Conservation (phyloP, 1,140 invertebrate species). For the Temnothorax nylanderi region DNA sequence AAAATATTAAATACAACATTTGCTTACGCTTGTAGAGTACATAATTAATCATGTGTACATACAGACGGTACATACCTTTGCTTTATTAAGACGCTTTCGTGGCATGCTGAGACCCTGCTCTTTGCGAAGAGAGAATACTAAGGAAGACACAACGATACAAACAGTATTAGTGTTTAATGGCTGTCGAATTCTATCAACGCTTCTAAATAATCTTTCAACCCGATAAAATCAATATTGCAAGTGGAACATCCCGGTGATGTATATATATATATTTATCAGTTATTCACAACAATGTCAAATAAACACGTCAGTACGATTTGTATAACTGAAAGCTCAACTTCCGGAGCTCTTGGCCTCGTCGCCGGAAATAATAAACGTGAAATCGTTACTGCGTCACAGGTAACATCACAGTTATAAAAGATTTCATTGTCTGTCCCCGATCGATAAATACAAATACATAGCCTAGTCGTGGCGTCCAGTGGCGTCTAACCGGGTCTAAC, state of each 20-base stretch:
- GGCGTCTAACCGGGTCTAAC: not conserved
- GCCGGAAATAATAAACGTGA: not conserved
- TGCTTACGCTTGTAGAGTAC: not conserved
- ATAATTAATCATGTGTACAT: slow-evolving; percentile 23
- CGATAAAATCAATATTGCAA: not conserved
- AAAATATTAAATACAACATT: not conserved
- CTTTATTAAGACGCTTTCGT: slow-evolving; percentile 55
- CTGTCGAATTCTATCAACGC: not conserved
- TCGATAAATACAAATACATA: slow-evolving; percentile 15
- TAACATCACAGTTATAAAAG: not conserved
- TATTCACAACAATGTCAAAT: not conserved
- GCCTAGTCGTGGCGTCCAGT: not conserved
- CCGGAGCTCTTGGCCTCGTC: not conserved
- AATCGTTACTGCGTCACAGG: not conserved
- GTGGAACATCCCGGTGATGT: not conserved
- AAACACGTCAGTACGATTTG: not conserved
- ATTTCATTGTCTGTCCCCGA: not conserved
- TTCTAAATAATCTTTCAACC: not conserved
- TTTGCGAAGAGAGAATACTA: slow-evolving; percentile 12
- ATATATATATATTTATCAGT: not conserved
- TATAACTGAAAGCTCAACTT: not conserved
- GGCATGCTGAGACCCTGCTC: slow-evolving; percentile 55
- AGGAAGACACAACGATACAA: slow-evolving; percentile 23
- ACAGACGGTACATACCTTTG: slow-evolving; percentile 72
- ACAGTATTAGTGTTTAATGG: slow-evolving; percentile 4